phyloP scores from a whole-genome alignment of 1,140 invertebrate genomes.

The Drosophila athabasca region DNA sequence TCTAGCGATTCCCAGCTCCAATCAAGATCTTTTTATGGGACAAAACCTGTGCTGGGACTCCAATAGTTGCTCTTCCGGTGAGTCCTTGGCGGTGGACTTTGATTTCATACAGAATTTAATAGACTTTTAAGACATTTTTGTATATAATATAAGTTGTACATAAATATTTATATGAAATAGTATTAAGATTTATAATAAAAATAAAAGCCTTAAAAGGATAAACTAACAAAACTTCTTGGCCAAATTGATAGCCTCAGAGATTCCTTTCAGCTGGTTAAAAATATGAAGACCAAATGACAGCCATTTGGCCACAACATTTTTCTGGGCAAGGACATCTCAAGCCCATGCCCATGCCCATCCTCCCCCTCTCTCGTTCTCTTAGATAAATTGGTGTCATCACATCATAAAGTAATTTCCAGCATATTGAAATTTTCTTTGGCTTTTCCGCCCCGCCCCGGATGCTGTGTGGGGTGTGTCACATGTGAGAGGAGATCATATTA shows the following conservation, averaged over 20 bases:
- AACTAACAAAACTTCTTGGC: too few species aligned
- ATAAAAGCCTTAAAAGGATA: too few species aligned
- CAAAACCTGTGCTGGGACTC: constrained; percentile 45
- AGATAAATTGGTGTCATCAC: constrained; percentile 83
- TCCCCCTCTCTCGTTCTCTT: constrained; percentile 16
- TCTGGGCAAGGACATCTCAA: constrained; percentile 15
- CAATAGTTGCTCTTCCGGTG: constrained; percentile 29
- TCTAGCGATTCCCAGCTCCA: neutral
- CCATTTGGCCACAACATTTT: constrained; percentile 30
- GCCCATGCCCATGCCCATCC: neutral
- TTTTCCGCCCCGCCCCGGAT: constrained; percentile 12
- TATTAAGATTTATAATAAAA: neutral
- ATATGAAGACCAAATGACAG: constrained; percentile 2
- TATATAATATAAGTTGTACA: neutral
- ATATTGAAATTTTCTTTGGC: constrained; percentile 77
- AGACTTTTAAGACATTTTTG: constrained; percentile 20
- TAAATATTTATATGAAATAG: neutral
- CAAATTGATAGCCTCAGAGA: neutral
- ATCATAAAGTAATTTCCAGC: constrained; percentile 83
- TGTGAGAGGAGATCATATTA: constrained; percentile 52
- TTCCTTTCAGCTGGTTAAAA: constrained; percentile 5
- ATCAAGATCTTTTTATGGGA: neutral
- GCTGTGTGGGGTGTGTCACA: constrained; percentile 28
- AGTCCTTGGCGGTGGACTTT: constrained; percentile 47
- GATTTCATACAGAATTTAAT: constrained; percentile 67